Evolutionary conservation across 35 echinoderm and acorn worm genomes (phyloP), one percentile per base, ranked within the genome.

Genomic region (Eucidaris tribuloides): DNA sequence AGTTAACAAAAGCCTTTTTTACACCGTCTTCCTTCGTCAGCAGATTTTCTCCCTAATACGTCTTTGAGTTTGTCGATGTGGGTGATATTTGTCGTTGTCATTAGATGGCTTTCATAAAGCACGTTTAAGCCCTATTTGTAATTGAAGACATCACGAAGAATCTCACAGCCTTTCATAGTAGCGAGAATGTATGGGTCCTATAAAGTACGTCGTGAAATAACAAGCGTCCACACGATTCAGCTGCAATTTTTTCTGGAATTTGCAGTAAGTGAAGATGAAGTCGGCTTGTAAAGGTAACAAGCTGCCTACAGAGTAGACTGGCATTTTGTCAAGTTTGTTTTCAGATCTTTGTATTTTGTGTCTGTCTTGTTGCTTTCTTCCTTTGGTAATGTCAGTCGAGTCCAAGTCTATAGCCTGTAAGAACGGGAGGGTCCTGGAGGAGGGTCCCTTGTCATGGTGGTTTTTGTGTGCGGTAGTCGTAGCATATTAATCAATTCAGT

Each of bases 211-310:
- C 18, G 42, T 89, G 86, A 24, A 81, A 37, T 9, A 88, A 58
- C 36, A 89, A 48, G 3, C 60, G 86, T 52, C 86, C 77, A 39
- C 45, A 50, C 78, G 62, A 89, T 89, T 82, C 86, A 49, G 86
- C 86, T 52, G 86, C 60, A 50, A 89, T n/a, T 89, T 58, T 62
- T 55, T 36, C 76, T 81, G 7, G 86, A 89, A 57, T 89, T 89
- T 46, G 79, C 79, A 40, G 78, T 82, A 41, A 89, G 25, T 11
- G 86, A 89, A 6, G 78, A 89, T 23, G 78, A 89, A 23, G 78
- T 89, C 4, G 86, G 78, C 61, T 89, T 82, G 39, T 40, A 89
- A 3, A 89, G 41, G 35, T 89, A 0, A 87, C 76, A 36, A 63
- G 61, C 27, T 82, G 50, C 78, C 86, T 17, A 57, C 61, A 2